Evolutionary conservation across 1,140 invertebrate genomes (phyloP).

Genomic region (Mactra quadrangularis): DNA sequence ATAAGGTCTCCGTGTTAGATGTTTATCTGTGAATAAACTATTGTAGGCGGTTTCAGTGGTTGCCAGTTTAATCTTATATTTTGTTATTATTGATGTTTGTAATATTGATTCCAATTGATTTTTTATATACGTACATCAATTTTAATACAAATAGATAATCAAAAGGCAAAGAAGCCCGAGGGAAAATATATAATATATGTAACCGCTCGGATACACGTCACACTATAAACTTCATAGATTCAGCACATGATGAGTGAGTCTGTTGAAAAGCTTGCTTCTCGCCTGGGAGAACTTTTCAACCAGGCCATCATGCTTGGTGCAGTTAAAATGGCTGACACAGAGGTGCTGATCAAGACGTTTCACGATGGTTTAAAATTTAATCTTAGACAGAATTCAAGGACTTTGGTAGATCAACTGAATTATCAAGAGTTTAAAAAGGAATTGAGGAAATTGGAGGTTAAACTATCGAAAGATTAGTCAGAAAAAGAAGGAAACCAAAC

Average conservation of each 20-base stretch:
- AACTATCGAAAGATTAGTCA: not conserved
- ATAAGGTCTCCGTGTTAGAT: no score
- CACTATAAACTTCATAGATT: no score
- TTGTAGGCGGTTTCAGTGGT: no score
- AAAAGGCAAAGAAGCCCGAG: no score
- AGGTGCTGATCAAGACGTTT: not conserved
- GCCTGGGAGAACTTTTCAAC: conserved; percentile 23
- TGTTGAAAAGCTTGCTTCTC: conserved; percentile 18
- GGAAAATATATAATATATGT: no score
- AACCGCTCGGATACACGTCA: no score
- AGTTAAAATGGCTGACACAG: conserved; percentile 9
- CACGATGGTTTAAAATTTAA: conserved; percentile 8
- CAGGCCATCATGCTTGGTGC: not conserved
- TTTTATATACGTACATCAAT: no score
- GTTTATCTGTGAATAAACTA: no score
- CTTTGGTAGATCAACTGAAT: not conserved
- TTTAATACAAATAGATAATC: no score
- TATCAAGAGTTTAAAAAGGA: conserved; percentile 33
- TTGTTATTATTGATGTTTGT: no score
- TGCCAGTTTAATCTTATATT: no score
- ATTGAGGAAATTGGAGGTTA: conserved; percentile 26
- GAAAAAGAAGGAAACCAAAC: not conserved
- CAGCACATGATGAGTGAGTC: not conserved
- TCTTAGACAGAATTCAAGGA: not conserved
- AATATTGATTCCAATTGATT: no score